Percentiles rank a stretch among this genome's conserved stretches.
phyloP scores from a whole-genome alignment of 2,888 invertebrate species.

The Drosophila subquinaria region DNA sequence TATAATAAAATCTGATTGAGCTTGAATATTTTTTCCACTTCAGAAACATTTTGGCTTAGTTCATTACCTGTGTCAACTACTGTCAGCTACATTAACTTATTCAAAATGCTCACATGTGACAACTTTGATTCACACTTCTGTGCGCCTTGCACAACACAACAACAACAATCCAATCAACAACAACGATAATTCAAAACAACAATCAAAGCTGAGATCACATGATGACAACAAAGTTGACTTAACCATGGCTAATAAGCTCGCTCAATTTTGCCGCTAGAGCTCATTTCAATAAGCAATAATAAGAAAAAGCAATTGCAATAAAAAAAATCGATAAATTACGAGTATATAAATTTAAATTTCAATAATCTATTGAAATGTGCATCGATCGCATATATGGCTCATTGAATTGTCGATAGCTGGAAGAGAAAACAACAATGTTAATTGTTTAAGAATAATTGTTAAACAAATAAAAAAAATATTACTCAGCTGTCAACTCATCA shows the following conservation, averaged over 20 bases:
- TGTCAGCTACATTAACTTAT: conserved; percentile 19
- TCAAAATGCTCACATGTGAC: conserved; percentile 18
- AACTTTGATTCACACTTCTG: conserved; percentile 47
- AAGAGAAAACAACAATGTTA: conserved; percentile 9
- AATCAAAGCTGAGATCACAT: conserved; percentile 33
- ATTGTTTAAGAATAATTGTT: conserved; percentile 30
- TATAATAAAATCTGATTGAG: background rate
- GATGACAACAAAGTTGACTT: conserved; percentile 31
- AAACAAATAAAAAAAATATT: conserved; percentile 32
- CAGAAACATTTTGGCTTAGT: conserved; percentile 12
- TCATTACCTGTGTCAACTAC: conserved; percentile 27
- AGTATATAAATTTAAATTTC: conserved; percentile 26
- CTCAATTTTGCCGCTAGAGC: conserved; percentile 23
- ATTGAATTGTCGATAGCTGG: conserved; percentile 35
- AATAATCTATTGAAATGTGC: conserved; percentile 24
- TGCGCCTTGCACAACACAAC: conserved; percentile 27
- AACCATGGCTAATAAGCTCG: conserved; percentile 25
- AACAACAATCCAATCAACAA: conserved; percentile 1
- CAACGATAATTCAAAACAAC: conserved; percentile 1
- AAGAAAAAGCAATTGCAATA: background rate
- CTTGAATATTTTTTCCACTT: conserved; percentile 1
- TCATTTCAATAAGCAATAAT: conserved; percentile 38
- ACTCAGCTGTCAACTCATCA: conserved; percentile 8
- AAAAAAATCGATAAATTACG: conserved; percentile 1
- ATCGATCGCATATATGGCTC: conserved; percentile 38